A percentile compares a stretch with the other conserved stretches of the same genome.
Evolutionary conservation across 2,888 invertebrate species (phyloP).

Genomic region (Morpho helenor): DNA sequence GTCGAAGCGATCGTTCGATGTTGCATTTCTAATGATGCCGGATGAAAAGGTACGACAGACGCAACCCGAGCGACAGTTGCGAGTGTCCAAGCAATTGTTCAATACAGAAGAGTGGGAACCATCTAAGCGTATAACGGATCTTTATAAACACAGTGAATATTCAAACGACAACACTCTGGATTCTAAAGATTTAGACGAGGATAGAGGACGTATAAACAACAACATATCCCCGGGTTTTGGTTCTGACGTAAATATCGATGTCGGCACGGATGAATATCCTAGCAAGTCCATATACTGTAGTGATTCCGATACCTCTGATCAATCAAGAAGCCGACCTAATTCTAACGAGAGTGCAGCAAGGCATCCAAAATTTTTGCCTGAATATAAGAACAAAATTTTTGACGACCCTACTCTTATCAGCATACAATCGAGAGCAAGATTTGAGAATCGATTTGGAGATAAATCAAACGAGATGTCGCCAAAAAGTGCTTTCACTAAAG

Average conservation of each 20-base stretch:
- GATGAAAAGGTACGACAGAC: conserved; percentile 88
- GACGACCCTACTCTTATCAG: conserved; percentile 78
- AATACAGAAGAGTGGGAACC: conserved; percentile 70
- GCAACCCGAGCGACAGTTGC: conserved; percentile 75
- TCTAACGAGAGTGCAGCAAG: conserved; percentile 77
- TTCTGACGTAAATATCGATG: conserved; percentile 73
- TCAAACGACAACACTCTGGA: conserved; percentile 58
- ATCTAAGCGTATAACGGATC: conserved; percentile 61
- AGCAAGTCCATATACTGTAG: conserved; percentile 69
- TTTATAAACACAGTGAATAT: conserved; percentile 66
- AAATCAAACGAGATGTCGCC: conserved; percentile 74
- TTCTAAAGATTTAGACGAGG: conserved; percentile 63
- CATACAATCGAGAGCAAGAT: conserved; percentile 74
- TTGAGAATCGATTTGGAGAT: conserved; percentile 66
- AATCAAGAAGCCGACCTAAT: conserved; percentile 72
- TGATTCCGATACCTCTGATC: conserved; percentile 73
- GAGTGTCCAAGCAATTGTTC: conserved; percentile 73
- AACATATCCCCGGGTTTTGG: conserved; percentile 71
- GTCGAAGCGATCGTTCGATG: conserved; percentile 91
- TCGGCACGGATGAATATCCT: conserved; percentile 74
- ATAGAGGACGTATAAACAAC: conserved; percentile 60
- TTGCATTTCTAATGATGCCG: conserved; percentile 93
- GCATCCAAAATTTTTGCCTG: conserved; percentile 71
- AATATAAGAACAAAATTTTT: conserved; percentile 80
- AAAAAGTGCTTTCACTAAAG: conserved; percentile 93